These are phyloP conservation scores for Tillus elongatus DNA, from an alignment of 2,888 invertebrate species.

Conservation along the genomic window DNA sequence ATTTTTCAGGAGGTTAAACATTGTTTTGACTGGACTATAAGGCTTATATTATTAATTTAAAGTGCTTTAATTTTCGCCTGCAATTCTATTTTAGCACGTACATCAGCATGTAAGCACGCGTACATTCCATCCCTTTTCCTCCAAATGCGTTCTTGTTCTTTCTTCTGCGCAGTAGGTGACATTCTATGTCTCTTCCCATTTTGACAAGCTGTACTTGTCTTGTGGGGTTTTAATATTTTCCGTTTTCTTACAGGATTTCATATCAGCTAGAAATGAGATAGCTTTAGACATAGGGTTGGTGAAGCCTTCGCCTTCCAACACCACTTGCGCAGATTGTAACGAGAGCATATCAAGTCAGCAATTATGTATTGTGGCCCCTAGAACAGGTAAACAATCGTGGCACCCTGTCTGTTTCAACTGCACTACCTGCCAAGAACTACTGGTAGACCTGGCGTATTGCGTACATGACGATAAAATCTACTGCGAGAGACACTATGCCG, in stretches of 20 bases:
- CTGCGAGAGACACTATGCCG: constrained; percentile 95
- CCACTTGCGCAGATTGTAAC: constrained; percentile 75
- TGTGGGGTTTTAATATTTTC: constrained; percentile 4
- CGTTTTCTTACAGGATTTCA: constrained; percentile 62
- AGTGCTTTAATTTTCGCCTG: no score
- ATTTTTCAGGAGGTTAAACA: no score
- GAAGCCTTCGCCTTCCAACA: constrained; percentile 33
- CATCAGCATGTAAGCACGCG: no score
- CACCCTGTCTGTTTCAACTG: constrained; percentile 93
- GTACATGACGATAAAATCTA: constrained; percentile 78
- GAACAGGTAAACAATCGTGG: constrained; percentile 52
- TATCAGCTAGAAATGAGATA: constrained; percentile 87
- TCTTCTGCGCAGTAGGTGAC: no score
- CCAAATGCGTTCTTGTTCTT: no score
- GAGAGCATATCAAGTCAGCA: constrained; percentile 70
- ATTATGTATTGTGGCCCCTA: constrained; percentile 55
- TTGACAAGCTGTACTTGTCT: background rate
- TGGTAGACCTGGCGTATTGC: constrained; percentile 95
- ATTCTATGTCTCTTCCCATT: no score
- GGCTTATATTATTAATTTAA: no score
- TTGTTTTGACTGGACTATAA: no score
- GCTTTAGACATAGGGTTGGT: constrained; percentile 82
- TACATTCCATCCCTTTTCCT: no score
- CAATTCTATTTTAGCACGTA: no score
- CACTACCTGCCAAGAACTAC: constrained; percentile 76